Evolutionary conservation across 2,797 vertebrate species (phyloP), one percentile per base, ranked within the genome.

Genomic region (Trichosurus vulpecula): DNA sequence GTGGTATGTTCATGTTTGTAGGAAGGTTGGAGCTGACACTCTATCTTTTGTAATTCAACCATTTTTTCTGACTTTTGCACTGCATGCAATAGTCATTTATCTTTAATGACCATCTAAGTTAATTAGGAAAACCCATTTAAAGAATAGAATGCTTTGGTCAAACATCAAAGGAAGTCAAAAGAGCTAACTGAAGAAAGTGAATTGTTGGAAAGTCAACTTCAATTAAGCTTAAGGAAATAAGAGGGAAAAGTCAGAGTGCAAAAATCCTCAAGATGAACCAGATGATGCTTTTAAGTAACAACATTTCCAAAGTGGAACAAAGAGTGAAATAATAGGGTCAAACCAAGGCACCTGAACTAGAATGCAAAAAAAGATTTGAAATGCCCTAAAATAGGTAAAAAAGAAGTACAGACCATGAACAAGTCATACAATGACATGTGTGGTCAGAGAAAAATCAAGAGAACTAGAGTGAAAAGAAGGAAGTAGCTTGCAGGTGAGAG

Each of bases 101-200:
- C 53, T 92, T 91, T 92, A 95, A 93, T 91, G 81, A 94, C 31
- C 53, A 74, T 58, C 81, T 95, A 54, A 91, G n/a, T 95, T 90
- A 96, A 94, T 94, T 96, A 94, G 94, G 56, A 95, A 92, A 96
- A 92, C 89, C 35, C 25, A 54, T 52, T 90, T 58, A 91, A 93
- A 94, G 52, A 91, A 92, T 52, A 16, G 12, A 52, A 54, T 66
- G 61, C 93, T 90, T 95, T 93, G 51, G 91, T 41, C 53, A 56
- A 93, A 95, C 91, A 89, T 95, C 54, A 94, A 95, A 74, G 92
- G 41, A 91, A 95, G 55, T 96, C n/a, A 94, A 96, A 95, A 93
- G 19, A 96, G 41, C 52, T 95, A 57, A 52, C 6, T 90, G 61
- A 93, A 94, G 91, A 92, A 94, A 95, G 93, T 93, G 47, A 93